A percentile compares a stretch with the other conserved stretches of the same genome.
phyloP scores from a whole-genome alignment of 2,888 invertebrate species.

The Junonia oenone region DNA sequence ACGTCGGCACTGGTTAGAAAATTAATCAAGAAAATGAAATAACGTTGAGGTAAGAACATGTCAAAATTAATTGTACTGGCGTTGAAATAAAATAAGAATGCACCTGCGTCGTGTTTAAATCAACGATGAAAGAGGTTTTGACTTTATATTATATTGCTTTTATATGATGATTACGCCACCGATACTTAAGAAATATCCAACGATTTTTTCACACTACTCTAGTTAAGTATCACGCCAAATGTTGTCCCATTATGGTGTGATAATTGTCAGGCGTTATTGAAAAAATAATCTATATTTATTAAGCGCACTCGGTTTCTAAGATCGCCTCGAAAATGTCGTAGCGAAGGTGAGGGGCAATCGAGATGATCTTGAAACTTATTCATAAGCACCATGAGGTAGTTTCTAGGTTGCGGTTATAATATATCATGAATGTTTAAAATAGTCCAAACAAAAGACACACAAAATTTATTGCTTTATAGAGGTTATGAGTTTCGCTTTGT shows the following conservation, averaged over 20 bases:
- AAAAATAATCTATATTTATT: background rate
- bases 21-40: background rate
- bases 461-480: constrained; percentile 25
- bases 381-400: constrained; percentile 27
- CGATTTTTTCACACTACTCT: background rate
- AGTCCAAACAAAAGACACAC: constrained; percentile 18
- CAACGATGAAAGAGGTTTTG: background rate
- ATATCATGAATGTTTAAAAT: constrained; percentile 9
- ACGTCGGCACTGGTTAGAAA: constrained; percentile 3
- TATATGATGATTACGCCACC: background rate
- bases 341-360: background rate
- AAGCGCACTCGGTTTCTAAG: constrained; percentile 5
- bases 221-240: background rate
- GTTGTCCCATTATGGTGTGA: background rate
- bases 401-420: constrained; percentile 26
- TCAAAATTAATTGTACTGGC: background rate
- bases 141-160: constrained; percentile 1
- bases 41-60: background rate
- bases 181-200: background rate
- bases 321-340: background rate
- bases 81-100: background rate
- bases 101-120: constrained; percentile 10
- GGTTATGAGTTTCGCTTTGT: constrained; percentile 18
- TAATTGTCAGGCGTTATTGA: background rate
- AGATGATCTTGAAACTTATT: constrained; percentile 3